Percentiles rank a stretch among this genome's conserved stretches.
phyloP scores from a whole-genome alignment of 2,888 invertebrate genomes.

The Pomacea canaliculata region DNA sequence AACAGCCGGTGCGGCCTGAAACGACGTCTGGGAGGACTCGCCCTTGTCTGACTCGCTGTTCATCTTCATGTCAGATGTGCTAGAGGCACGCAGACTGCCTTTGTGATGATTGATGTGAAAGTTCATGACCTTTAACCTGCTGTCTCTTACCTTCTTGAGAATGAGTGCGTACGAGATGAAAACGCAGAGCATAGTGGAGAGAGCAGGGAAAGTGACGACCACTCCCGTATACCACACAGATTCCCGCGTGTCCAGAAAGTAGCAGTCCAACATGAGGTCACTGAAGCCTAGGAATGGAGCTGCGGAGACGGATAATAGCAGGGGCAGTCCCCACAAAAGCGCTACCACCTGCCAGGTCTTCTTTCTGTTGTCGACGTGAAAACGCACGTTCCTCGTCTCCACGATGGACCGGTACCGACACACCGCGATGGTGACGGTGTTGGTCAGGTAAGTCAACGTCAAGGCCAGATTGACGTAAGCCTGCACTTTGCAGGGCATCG shows the following conservation, averaged over 20 bases:
- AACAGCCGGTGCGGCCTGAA: no score
- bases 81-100: not conserved
- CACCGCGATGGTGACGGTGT: slow-evolving; percentile 25
- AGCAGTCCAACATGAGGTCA: slow-evolving; percentile 23
- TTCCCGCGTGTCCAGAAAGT: slow-evolving; percentile 5
- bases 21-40: not conserved
- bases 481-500: slow-evolving; percentile 11
- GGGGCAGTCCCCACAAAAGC: slow-evolving; percentile 24
- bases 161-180: slow-evolving; percentile 22
- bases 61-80: not conserved
- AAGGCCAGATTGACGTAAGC: slow-evolving; percentile 25
- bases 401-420: slow-evolving; percentile 12
- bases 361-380: not conserved
- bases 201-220: slow-evolving; percentile 14
- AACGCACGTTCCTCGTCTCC: slow-evolving; percentile 8
- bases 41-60: slow-evolving; percentile 2
- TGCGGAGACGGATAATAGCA: slow-evolving; percentile 13
- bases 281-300: slow-evolving; percentile 27
- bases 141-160: slow-evolving; percentile 26
- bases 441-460: slow-evolving; percentile 13
- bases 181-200: slow-evolving; percentile 18
- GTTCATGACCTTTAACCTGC: slow-evolving; percentile 12
- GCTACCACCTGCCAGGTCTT: not conserved
- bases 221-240: slow-evolving; percentile 26
- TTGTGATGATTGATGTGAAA: no score